Base-by-base conservation (phyloP, 2,888 invertebrate species). In the Isotomurus palustris region DNA sequence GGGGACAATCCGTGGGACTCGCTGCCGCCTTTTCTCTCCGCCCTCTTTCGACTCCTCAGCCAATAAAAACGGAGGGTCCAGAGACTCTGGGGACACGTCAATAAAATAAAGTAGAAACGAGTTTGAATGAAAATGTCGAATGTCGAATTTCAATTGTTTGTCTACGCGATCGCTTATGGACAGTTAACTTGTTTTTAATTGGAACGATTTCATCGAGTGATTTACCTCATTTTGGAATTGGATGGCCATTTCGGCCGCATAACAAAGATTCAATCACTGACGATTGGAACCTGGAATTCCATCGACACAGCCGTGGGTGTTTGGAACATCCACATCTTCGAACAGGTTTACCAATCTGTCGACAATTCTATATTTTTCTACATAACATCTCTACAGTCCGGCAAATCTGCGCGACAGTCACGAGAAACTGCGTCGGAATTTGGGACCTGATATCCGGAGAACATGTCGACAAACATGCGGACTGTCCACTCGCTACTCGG, bases 251-350 rank as follows among this genome's bases (percentile, higher is more conserved):
- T 96, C 71, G 96, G 94, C 0, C 80, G 97, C 59, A 96, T 97
- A 12, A 91, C 97, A 56, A 91, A 93, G 70, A 77, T 97, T 57
- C 88, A 88, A 69, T 85, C 93, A 0, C 78, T 96, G 36, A 90
- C 88, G 0, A 84, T 91, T 17, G 52, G 43, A 8, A 84, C 87
- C 64, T 92, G 92, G 92, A 92, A 92, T 75, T 90, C 76, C 32
- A 94, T 97, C 48, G 97, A 99, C 76, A 83, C 96, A 60, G 93
- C 94, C 0, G 95, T 97, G 6, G 97, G 97, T 80, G 93, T 96
- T 3, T 97, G 97, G 97, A 97, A 97, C 75, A 93, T 99, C 56
- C 97, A 97, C 75, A 96, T 97, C 67, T 93, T 95, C 73, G 96
- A 97, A 74, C 93, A 95, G 76, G 94, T 95, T 0, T 93, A 94